Conservation (phyloP, 2,888 invertebrate genomes). For the Habrosyne pyritoides region DNA sequence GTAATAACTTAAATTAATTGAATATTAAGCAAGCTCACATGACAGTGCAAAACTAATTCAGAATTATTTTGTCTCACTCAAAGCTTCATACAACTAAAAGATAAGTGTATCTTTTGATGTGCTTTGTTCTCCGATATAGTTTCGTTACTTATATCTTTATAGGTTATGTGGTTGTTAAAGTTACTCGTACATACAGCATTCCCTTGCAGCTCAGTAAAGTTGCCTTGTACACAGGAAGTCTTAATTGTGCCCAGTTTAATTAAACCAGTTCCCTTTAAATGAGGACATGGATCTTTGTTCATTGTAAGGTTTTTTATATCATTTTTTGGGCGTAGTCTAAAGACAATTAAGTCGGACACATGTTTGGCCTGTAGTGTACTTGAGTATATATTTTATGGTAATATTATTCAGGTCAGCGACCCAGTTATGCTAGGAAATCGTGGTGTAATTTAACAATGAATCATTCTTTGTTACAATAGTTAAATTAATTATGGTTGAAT, state of each 20-base stretch:
- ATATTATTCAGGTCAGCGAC: constrained; percentile 37
- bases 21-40: not conserved
- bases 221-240: constrained; percentile 61
- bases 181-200: constrained; percentile 10
- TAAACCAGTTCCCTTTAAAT: constrained; percentile 51
- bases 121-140: not conserved
- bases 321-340: constrained; percentile 11
- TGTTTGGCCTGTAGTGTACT: not conserved
- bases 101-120: not conserved
- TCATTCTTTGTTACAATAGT: constrained; percentile 19
- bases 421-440: constrained; percentile 33
- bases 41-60: not conserved
- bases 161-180: not conserved
- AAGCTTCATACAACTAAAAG: not conserved
- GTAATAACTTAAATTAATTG: not conserved
- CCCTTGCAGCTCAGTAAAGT: constrained; percentile 17
- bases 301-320: constrained; percentile 19
- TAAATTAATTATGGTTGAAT: not conserved
- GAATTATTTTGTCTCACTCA: not conserved
- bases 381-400: constrained; percentile 17
- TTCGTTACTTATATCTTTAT: not conserved
- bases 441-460: constrained; percentile 24
- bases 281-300: constrained; percentile 44
- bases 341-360: constrained; percentile 15
- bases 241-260: constrained; percentile 60